Conservation (phyloP, 1,140 invertebrate genomes). For the Cyrtorhinus lividipennis region DNA sequence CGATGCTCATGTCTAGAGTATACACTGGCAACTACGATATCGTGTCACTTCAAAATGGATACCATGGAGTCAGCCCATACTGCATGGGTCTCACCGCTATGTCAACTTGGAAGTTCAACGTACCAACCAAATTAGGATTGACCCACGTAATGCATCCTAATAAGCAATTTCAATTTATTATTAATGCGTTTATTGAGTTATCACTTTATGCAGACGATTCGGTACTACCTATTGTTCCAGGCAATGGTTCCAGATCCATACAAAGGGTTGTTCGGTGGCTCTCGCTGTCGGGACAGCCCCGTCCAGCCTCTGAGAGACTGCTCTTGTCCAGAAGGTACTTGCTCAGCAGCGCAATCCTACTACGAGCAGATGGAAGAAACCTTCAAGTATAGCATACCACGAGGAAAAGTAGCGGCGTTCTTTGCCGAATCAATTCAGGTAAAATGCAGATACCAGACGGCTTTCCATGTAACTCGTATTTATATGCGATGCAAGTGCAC, state of each 20-base stretch:
- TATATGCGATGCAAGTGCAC: not conserved
- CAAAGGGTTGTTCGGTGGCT: conserved; percentile 75
- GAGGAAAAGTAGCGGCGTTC: conserved; percentile 64
- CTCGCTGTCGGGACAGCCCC: conserved; percentile 71
- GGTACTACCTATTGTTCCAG: conserved; percentile 32
- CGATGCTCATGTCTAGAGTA: conserved; percentile 56
- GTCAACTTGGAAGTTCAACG: conserved; percentile 54
- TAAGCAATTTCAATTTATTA: not conserved
- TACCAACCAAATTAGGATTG: conserved; percentile 60
- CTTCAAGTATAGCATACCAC: conserved; percentile 58
- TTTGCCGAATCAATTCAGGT: conserved; percentile 90
- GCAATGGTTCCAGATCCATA: conserved; percentile 83
- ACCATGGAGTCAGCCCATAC: conserved; percentile 77
- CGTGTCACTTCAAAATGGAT: conserved; percentile 71
- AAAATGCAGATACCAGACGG: not conserved
- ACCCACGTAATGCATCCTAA: conserved; percentile 50
- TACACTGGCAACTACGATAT: conserved; percentile 75
- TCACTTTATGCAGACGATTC: not conserved
- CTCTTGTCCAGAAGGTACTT: conserved; percentile 44
- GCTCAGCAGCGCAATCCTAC: conserved; percentile 63
- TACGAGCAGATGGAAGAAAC: conserved; percentile 65
- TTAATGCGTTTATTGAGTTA: too few species aligned
- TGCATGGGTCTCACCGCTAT: conserved; percentile 71
- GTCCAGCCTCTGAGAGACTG: conserved; percentile 57
- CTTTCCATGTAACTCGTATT: not conserved